Base-by-base conservation (phyloP, 2,113 vertebrate genomes). In the Mus musculus region DNA sequence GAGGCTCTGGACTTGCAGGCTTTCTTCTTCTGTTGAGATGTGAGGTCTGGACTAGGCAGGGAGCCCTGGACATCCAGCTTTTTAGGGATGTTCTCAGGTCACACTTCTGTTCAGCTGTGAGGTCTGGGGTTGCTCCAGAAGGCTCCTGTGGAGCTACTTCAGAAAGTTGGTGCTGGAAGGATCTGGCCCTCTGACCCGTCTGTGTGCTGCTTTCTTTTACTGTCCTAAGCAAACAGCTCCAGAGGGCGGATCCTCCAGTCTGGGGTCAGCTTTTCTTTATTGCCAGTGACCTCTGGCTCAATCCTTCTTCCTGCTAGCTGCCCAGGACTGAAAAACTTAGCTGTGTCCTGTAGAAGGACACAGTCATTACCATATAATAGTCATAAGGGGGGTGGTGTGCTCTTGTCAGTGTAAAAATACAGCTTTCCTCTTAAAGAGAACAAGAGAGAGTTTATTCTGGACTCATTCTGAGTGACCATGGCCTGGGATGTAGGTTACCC, bases 191-290 rank as follows among this genome's bases (percentile, higher is more conserved):
- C 52, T 85, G 75, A 61, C 94, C 65, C 61, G 63, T 3, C 28
- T 94, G 65, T 71, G 28, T 42, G 87, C 9, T 36, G 71, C 90
- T 94, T 81, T 85, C 88, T 95, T 67, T 2, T 30, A 16, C 36
- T 56, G 7, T 88, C 54, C 28, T 56, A 89, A 93, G 89, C 5
- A 4, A 94, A 89, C 77, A 65, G 19, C n/a, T 87, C 46, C n/a
- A 73, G 84, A 93, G 69, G 77, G 14, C 20, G 61, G 76, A 46
- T 82, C 82, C 90, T 95, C 63, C 69, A 90, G 6, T 71, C 42
- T 95, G 95, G 7, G 90, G 85, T 39, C 81, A 82, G 69, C 61
- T 85, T 39, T 89, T 24, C 36, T 78, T 96, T 14, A 36, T 80
- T 72, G n/a, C 90, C 59, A 22, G 36, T 28, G 39, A 67, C 52